phyloP scores from a whole-genome alignment of 2,113 vertebrate genomes.

The Phyllopteryx taeniolatus region DNA sequence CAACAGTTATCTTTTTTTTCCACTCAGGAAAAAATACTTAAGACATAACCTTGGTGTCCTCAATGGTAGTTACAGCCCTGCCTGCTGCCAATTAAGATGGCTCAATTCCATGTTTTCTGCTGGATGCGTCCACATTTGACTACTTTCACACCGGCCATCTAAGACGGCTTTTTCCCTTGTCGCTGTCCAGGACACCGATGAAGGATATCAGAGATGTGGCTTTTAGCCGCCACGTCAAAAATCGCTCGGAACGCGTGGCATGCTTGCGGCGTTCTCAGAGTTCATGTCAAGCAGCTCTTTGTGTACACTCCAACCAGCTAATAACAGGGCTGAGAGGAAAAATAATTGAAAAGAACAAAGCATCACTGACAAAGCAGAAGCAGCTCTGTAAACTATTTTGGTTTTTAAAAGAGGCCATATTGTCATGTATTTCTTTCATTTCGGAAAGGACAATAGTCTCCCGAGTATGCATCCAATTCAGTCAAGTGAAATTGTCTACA shows the following conservation, averaged over 20 bases:
- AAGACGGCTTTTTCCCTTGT: too few species aligned
- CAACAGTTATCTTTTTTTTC: too few species aligned
- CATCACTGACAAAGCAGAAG: slow-evolving; percentile 5
- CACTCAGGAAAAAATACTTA: too few species aligned
- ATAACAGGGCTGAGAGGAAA: slow-evolving; percentile 45
- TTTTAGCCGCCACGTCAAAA: background rate
- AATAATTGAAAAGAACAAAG: slow-evolving; percentile 44
- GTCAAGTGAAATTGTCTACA: background rate
- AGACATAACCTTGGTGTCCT: too few species aligned
- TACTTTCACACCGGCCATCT: too few species aligned
- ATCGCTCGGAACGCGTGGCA: background rate
- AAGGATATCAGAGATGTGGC: too few species aligned
- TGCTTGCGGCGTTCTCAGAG: slow-evolving; percentile 21
- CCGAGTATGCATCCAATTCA: background rate
- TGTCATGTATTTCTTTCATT: background rate
- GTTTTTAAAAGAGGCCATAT: background rate
- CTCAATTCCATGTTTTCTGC: too few species aligned
- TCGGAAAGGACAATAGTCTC: background rate
- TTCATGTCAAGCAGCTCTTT: slow-evolving; percentile 46
- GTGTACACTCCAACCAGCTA: slow-evolving; percentile 45
- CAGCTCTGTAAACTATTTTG: slow-evolving; percentile 12
- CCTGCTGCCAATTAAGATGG: too few species aligned
- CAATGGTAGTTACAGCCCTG: too few species aligned
- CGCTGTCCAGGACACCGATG: too few species aligned
- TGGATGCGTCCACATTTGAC: too few species aligned